Evolutionary conservation across 2,797 vertebrate genomes (phyloP).

Genomic region (Cichlasoma orientale): DNA sequence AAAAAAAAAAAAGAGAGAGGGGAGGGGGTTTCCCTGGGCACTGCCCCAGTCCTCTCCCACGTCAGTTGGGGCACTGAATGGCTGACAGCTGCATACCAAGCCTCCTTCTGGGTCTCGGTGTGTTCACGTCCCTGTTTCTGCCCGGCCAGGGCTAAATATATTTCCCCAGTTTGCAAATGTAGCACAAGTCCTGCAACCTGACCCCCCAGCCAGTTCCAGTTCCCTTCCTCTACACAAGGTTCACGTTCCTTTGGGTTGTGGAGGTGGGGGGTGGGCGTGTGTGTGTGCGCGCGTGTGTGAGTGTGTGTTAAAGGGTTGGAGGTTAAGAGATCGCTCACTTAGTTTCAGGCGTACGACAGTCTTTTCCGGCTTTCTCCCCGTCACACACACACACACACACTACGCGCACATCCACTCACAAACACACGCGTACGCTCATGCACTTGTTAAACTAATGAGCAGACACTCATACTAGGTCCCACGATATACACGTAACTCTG

Average conservation of each 20-base stretch:
- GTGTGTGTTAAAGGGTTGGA: slow-evolving; percentile 57
- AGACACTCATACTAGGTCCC: slow-evolving; percentile 47
- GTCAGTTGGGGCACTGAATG: slow-evolving; percentile 75
- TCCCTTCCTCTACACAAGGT: slow-evolving; percentile 76
- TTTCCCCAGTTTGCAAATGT: slow-evolving; percentile 87
- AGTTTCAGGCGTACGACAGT: slow-evolving; percentile 58
- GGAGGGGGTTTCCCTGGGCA: slow-evolving; percentile 66
- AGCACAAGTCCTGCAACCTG: slow-evolving; percentile 88
- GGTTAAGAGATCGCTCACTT: slow-evolving; percentile 71
- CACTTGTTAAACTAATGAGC: slow-evolving; percentile 52
- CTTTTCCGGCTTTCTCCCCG: slow-evolving; percentile 60
- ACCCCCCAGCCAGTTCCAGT: slow-evolving; percentile 63
- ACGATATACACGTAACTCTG: slow-evolving; percentile 33
- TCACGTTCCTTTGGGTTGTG: slow-evolving; percentile 77
- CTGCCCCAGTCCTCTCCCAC: slow-evolving; percentile 62
- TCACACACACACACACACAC: slow-evolving; percentile 24
- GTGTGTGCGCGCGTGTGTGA: slow-evolving; percentile 24
- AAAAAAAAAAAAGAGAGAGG: slow-evolving; percentile 3
- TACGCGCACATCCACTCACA: slow-evolving; percentile 30
- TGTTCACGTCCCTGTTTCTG: slow-evolving; percentile 75
- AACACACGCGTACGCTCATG: slow-evolving; percentile 44
- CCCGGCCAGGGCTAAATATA: slow-evolving; percentile 83
- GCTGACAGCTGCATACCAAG: slow-evolving; percentile 83
- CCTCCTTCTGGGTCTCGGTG: slow-evolving; percentile 76
- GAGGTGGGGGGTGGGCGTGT: slow-evolving; percentile 40